Percentiles rank a stretch among this genome's conserved stretches.
These are phyloP conservation scores for Poeciliopsis prolifica DNA, from an alignment of 2,113 vertebrate genomes.

Conservation along the genomic window DNA sequence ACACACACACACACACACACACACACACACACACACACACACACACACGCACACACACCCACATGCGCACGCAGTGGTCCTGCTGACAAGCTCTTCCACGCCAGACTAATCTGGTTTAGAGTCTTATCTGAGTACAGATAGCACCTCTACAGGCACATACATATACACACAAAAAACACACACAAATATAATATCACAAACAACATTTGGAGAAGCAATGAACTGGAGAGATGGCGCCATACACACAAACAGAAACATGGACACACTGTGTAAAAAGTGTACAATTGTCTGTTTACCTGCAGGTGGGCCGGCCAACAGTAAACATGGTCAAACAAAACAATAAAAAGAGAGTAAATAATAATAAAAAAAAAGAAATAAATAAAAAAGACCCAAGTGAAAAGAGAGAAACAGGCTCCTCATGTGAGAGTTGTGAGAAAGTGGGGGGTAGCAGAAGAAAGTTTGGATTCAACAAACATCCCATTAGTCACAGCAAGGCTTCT, in stretches of 20 bases:
- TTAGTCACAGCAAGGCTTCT: constrained; percentile 72
- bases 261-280: constrained; percentile 50
- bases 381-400: constrained; percentile 21
- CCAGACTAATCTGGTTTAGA: constrained; percentile 99
- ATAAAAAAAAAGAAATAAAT: constrained; percentile 31
- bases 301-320: constrained; percentile 54
- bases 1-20: constrained; percentile 39
- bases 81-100: constrained; percentile 97
- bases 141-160: constrained; percentile 78
- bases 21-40: constrained; percentile 34
- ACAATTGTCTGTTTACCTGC: constrained; percentile 67
- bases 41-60: constrained; percentile 32
- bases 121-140: constrained; percentile 97
- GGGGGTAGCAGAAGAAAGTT: constrained; percentile 63
- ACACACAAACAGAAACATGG: constrained; percentile 17
- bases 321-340: constrained; percentile 59
- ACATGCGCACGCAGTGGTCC: constrained; percentile 73
- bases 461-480: constrained; percentile 69
- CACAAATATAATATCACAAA: constrained; percentile 62
- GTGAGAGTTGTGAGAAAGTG: constrained; percentile 27
- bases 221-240: constrained; percentile 48
- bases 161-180: constrained; percentile 53
- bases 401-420: constrained; percentile 33
- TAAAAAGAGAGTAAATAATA: constrained; percentile 41
- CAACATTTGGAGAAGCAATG: constrained; percentile 60